These are phyloP conservation scores for Drepanosiphum platanoidis DNA, from an alignment of 2,888 invertebrate genomes.

Conservation along the genomic window DNA sequence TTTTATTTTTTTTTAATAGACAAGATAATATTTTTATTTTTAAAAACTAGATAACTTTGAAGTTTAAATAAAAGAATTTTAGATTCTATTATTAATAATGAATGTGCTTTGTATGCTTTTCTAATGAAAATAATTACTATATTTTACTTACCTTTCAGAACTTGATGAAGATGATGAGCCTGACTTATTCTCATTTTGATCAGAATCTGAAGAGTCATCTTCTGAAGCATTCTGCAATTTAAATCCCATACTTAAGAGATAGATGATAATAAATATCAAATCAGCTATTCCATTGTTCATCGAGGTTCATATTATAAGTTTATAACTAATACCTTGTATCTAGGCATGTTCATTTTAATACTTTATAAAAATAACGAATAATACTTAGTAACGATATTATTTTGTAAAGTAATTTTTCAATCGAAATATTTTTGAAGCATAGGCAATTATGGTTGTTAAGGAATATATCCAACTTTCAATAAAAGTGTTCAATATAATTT, in stretches of 20 bases:
- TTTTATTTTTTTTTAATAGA: too few relatives aligned
- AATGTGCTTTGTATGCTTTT: background rate
- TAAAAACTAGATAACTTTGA: background rate
- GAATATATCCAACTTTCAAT: too few relatives aligned
- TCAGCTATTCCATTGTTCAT: slow-evolving; percentile 4
- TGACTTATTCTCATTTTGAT: slow-evolving; percentile 65
- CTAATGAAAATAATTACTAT: background rate
- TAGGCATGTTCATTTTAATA: background rate
- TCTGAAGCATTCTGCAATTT: slow-evolving; percentile 64
- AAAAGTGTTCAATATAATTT: too few relatives aligned
- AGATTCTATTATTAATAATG: background rate
- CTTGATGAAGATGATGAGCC: slow-evolving; percentile 65
- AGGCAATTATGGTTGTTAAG: too few relatives aligned
- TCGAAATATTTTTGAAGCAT: too few relatives aligned
- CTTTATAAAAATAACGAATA: too few relatives aligned
- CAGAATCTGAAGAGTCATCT: slow-evolving; percentile 64
- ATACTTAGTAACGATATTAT: too few relatives aligned
- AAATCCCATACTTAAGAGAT: slow-evolving; percentile 2
- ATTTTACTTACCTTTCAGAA: slow-evolving; percentile 74
- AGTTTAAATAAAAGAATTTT: background rate
- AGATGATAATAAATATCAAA: background rate
- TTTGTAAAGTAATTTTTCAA: too few relatives aligned
- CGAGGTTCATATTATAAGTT: slow-evolving; percentile 17
- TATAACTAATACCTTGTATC: background rate
- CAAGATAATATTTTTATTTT: too few relatives aligned